phyloP scores from a whole-genome alignment of 1,140 invertebrate species.

The Drosophila nannoptera region DNA sequence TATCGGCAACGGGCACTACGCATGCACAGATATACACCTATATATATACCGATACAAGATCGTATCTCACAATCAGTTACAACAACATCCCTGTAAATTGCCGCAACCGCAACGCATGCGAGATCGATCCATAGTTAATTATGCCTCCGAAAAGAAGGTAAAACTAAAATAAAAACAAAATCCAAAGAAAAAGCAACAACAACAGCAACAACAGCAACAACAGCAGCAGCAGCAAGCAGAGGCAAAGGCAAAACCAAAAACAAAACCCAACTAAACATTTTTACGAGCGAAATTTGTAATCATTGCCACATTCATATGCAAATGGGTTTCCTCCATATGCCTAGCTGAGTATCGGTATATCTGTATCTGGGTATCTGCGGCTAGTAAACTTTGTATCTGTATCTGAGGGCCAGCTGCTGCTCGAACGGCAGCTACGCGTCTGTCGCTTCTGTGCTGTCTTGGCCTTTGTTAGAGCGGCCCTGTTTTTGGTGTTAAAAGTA shows the following conservation, averaged over 20 bases:
- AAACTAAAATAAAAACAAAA: constrained; percentile 29
- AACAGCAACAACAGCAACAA: too few relatives aligned
- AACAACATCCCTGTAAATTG: constrained; percentile 61
- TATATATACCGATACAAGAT: constrained; percentile 61
- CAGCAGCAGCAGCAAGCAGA: too few relatives aligned
- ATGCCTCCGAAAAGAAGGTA: constrained; percentile 45
- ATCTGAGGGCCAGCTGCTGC: constrained; percentile 65
- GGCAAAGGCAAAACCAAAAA: too few relatives aligned
- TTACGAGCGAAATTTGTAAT: constrained; percentile 78
- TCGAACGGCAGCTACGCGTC: constrained; percentile 71
- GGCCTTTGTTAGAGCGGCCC: constrained; percentile 57
- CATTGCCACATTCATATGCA: constrained; percentile 78
- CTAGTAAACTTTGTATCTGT: constrained; percentile 8
- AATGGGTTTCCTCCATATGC: constrained; percentile 51
- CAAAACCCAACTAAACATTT: constrained; percentile 69
- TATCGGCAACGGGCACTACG: constrained; percentile 4
- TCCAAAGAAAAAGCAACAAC: too few relatives aligned
- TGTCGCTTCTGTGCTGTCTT: constrained; percentile 76
- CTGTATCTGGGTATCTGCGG: constrained; percentile 19
- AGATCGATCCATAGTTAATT: constrained; percentile 70
- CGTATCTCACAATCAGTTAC: constrained; percentile 58
- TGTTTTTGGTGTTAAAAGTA: constrained; percentile 76
- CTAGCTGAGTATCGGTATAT: constrained; percentile 14
- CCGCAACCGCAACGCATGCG: constrained; percentile 56
- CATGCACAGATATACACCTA: constrained; percentile 30